Evolutionary conservation across 2,797 vertebrate species (phyloP).

Genomic region (Neosilurus mollespiculum): DNA sequence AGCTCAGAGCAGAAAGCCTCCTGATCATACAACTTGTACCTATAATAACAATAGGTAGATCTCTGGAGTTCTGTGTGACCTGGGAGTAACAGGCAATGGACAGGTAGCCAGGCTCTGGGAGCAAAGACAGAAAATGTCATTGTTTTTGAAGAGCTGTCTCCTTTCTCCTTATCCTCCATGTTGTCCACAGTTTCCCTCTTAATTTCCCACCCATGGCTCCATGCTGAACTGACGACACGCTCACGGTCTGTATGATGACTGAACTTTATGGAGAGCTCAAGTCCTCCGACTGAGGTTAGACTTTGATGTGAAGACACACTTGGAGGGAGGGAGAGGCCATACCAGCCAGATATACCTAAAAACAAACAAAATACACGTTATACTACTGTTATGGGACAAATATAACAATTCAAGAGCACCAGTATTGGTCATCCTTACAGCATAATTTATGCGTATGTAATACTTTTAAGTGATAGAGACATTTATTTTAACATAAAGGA

Average conservation of each 20-base stretch:
- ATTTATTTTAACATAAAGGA: no score
- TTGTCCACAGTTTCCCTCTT: conserved; percentile 46
- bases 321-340: conserved; percentile 73
- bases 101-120: conserved; percentile 84
- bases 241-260: conserved; percentile 81
- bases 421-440: no score
- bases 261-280: conserved; percentile 85
- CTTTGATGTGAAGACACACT: conserved; percentile 59
- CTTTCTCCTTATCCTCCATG: conserved; percentile 45
- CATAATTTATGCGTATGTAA: no score
- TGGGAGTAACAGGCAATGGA: conserved; percentile 78
- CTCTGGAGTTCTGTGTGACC: conserved; percentile 75
- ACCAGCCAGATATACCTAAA: conserved; percentile 92
- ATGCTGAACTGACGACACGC: conserved; percentile 79
- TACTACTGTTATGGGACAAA: neutral
- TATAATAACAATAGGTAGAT: conserved; percentile 86
- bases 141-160: conserved; percentile 49
- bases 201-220: conserved; percentile 78
- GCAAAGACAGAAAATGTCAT: conserved; percentile 75
- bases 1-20: conserved; percentile 82
- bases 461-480: no score
- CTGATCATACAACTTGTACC: conserved; percentile 86
- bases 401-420: neutral
- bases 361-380: neutral
- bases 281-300: conserved; percentile 80